A percentile compares a stretch with the other conserved stretches of the same genome.
phyloP scores from a whole-genome alignment of 2,888 invertebrate genomes.

The Campaea margaritaria region DNA sequence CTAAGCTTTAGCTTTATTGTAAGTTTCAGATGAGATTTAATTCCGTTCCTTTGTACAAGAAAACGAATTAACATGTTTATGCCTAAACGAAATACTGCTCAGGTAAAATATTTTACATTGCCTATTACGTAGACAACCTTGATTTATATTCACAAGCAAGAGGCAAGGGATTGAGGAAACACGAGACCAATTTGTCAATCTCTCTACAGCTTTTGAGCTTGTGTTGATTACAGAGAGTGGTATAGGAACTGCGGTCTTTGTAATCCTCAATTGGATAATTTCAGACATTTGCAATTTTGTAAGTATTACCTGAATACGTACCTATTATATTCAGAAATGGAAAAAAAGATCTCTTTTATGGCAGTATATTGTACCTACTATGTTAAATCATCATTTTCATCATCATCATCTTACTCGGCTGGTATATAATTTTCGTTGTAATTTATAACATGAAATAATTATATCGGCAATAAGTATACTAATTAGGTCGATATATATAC shows the following conservation, averaged over 20 bases:
- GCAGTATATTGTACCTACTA: too few species aligned
- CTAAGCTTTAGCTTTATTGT: too few species aligned
- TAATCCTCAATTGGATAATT: conserved; percentile 25
- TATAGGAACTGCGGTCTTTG: conserved; percentile 16
- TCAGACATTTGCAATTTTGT: conserved; percentile 22
- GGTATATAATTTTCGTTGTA: too few species aligned
- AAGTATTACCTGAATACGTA: neutral
- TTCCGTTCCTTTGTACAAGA: too few species aligned
- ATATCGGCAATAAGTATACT: too few species aligned
- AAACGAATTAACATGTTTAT: too few species aligned
- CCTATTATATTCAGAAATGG: neutral
- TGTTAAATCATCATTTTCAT: too few species aligned
- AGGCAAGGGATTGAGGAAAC: conserved; percentile 19
- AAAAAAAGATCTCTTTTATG: neutral
- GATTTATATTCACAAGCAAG: conserved; percentile 22
- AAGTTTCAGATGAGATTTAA: too few species aligned
- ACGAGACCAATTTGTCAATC: conserved; percentile 31
- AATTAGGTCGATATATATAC: too few species aligned
- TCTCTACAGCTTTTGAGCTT: conserved; percentile 18
- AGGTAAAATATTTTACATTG: neutral
- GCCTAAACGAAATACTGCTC: neutral
- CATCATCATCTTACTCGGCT: too few species aligned
- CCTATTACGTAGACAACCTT: conserved; percentile 14
- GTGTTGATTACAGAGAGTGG: conserved; percentile 22
- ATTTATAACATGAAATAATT: too few species aligned